These are phyloP conservation scores for Delphinapterus leucas DNA, from an alignment of 2,113 vertebrate species.

Conservation along the genomic window DNA sequence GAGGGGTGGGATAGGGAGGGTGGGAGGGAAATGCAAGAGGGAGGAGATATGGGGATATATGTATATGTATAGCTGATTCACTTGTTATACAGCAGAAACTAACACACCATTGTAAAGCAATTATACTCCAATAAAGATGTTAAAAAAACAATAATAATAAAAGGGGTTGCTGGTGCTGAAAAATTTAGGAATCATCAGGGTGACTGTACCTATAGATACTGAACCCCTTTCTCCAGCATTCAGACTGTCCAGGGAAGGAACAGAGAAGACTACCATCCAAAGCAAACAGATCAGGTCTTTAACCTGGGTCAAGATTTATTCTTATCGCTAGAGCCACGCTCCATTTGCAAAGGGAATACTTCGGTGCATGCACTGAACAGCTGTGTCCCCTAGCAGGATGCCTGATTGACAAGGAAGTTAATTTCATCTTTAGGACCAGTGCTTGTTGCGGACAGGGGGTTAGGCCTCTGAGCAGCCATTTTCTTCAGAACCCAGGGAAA, in stretches of 20 bases:
- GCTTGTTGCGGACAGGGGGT: neutral
- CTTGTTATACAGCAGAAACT: too few relatives aligned
- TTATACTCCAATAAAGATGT: too few relatives aligned
- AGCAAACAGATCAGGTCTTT: neutral
- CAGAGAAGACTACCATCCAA: neutral
- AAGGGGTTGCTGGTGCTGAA: neutral
- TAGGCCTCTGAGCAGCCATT: neutral
- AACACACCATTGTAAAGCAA: too few relatives aligned
- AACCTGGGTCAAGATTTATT: neutral
- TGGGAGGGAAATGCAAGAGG: too few relatives aligned
- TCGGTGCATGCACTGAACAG: neutral
- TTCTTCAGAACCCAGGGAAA: neutral
- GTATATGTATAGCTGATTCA: too few relatives aligned
- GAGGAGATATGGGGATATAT: too few relatives aligned
- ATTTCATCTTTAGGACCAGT: neutral
- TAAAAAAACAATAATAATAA: neutral
- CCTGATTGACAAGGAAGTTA: neutral
- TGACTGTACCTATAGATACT: neutral
- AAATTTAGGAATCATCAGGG: neutral
- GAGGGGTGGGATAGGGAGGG: too few relatives aligned
- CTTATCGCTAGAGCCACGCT: neutral
- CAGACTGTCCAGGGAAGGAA: neutral
- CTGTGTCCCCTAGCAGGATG: neutral
- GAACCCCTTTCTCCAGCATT: neutral
- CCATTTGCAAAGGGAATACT: neutral